Evolutionary conservation across 2,888 invertebrate species (phyloP), one percentile per base, ranked within the genome.

Genomic region (Trissonchulus latispiculum): DNA sequence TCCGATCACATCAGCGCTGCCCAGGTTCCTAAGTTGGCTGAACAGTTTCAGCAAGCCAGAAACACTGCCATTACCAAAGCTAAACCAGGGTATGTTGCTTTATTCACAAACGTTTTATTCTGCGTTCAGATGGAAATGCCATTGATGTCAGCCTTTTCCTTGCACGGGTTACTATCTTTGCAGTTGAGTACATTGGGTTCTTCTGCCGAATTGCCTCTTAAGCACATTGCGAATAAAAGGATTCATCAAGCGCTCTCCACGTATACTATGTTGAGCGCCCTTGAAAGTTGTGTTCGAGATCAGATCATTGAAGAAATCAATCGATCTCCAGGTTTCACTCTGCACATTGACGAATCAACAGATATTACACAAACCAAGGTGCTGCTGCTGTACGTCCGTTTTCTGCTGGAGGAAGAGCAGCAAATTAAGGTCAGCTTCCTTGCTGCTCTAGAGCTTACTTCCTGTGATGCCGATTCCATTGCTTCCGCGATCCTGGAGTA

Each of bases 41-140:
- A 3, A 33, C 8, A n/a, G 8, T 64, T 64, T 64, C 31, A n/a
- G 64, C 8, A 3, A 64, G 64, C 64, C 8, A 8, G 64, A 8
- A 15, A 64, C 8, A n/a, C 28, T 28, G 64, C 31, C 28, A 29
- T 33, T 3, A 28, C 8, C 8, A 33, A 28, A n/a, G 33, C 28
- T 15, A n/a, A 3, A 3, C 64, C 64, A 3, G 31, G 64, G 18
- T 64, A 64, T n/a, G 28, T 15, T 15, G 64, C 64, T 31, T 29
- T 64, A n/a, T 64, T 64, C 64, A 64, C 8, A 64, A 64, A 64
- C 28, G 33, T 64, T 8, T n/a, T 64, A 15, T 64, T 64, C 28
- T 8, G 8, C 29, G 64, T 64, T 15, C 64, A 31, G 28, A 64
- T 18, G 28, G 64, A 64, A n/a, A 8, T 64, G 64, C 64, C 64